A percentile compares a stretch with the other conserved stretches of the same genome.
Evolutionary conservation across 2,113 vertebrate genomes (phyloP).

Genomic region (Condylura cristata): DNA sequence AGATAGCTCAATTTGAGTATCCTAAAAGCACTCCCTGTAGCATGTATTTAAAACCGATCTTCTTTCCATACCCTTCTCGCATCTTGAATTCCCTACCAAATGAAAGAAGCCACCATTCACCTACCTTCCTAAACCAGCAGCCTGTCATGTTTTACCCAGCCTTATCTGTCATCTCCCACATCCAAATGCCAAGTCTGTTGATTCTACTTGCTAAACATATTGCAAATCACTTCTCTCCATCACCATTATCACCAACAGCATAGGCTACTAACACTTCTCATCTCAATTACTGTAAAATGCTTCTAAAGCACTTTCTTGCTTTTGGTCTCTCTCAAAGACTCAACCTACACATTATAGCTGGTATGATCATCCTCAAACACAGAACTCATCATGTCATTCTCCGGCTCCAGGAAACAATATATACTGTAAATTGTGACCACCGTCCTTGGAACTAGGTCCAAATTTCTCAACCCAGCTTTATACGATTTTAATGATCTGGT

Average conservation of each 20-base stretch:
- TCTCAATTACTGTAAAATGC: background rate
- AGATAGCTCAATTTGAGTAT: background rate
- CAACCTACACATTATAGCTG: background rate
- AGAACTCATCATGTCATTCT: background rate
- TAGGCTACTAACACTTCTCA: background rate
- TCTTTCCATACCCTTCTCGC: background rate
- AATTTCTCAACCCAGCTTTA: slow-evolving; percentile 20
- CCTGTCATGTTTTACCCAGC: background rate
- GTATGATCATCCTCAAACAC: background rate
- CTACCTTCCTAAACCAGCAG: background rate
- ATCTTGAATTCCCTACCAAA: background rate
- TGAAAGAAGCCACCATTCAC: background rate
- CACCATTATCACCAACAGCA: background rate
- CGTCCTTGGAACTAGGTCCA: background rate
- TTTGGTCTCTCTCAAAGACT: background rate
- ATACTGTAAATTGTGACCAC: background rate
- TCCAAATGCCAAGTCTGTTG: background rate
- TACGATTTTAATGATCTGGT: background rate
- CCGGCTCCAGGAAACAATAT: background rate
- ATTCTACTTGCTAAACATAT: slow-evolving; percentile 1
- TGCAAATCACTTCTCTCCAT: background rate
- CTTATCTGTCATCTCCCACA: background rate
- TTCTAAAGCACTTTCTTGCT: background rate
- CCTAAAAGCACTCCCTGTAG: background rate
- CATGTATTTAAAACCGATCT: background rate